Conservation (phyloP, 2,888 invertebrate genomes). For the Parthenolecanium corni region DNA sequence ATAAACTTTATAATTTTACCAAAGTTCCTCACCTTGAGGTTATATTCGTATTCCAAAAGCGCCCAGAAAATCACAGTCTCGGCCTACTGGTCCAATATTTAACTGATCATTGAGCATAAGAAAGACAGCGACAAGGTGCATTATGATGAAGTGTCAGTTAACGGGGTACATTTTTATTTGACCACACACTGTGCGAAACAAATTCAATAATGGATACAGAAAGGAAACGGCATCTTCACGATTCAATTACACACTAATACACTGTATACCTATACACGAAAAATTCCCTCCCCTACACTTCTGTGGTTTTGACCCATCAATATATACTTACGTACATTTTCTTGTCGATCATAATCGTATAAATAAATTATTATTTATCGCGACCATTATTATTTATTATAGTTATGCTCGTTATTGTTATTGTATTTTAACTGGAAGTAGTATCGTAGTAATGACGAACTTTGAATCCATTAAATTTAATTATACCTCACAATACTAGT, state of each 20-base stretch:
- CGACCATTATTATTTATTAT: conserved; percentile 13
- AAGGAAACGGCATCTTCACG: conserved; percentile 16
- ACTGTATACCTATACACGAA: background rate
- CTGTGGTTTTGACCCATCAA: background rate
- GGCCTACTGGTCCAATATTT: no score
- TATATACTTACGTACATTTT: background rate
- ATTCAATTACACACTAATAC: conserved; percentile 22
- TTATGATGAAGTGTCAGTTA: conserved; percentile 1
- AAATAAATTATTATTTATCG: conserved; percentile 17
- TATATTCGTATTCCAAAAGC: no score
- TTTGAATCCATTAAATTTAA: conserved; percentile 5
- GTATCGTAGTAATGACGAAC: conserved; percentile 3
- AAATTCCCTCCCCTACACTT: background rate
- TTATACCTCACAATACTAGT: conserved; percentile 13
- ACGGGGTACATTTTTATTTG: conserved; percentile 20
- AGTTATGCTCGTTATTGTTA: conserved; percentile 7
- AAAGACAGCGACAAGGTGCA: no score
- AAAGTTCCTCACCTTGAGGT: no score
- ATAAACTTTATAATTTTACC: no score
- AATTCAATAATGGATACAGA: conserved; percentile 22
- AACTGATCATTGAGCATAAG: no score
- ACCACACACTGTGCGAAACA: conserved; percentile 25
- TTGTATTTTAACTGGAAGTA: background rate
- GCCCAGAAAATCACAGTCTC: no score
- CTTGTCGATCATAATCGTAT: conserved; percentile 5